A percentile compares a stretch with the other conserved stretches of the same genome.
Conservation (phyloP, 2,113 vertebrate genomes). For the Nyctibius bracteatus region DNA sequence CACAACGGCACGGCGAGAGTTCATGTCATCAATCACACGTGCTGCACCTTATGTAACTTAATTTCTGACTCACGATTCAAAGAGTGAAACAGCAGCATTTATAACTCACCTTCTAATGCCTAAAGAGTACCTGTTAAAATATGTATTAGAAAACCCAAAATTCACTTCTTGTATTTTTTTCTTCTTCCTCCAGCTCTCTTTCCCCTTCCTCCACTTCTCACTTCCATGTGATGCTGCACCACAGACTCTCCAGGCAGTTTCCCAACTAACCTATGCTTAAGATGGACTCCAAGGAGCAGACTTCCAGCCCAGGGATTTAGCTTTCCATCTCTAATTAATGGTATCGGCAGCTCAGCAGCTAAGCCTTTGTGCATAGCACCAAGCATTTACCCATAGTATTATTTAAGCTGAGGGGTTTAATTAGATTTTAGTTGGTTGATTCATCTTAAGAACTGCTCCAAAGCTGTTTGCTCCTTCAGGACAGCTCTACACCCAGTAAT, state of each 20-base stretch:
- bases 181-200: background rate
- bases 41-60: background rate
- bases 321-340: background rate
- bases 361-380: background rate
- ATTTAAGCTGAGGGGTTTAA: background rate
- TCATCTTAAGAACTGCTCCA: background rate
- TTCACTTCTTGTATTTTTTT: background rate
- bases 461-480: background rate
- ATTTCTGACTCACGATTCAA: background rate
- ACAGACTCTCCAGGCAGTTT: background rate
- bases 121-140: background rate
- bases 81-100: background rate
- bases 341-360: background rate
- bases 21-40: background rate
- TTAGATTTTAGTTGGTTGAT: background rate
- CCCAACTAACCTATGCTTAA: background rate
- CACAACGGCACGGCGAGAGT: rapidly evolving
- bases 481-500: background rate
- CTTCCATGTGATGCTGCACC: background rate
- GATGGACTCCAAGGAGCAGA: background rate
- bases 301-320: background rate
- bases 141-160: background rate
- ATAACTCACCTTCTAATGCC: background rate
- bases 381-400: background rate
- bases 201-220: background rate